Conservation (phyloP, 1,140 invertebrate species). For the Drosophila ironensis region DNA sequence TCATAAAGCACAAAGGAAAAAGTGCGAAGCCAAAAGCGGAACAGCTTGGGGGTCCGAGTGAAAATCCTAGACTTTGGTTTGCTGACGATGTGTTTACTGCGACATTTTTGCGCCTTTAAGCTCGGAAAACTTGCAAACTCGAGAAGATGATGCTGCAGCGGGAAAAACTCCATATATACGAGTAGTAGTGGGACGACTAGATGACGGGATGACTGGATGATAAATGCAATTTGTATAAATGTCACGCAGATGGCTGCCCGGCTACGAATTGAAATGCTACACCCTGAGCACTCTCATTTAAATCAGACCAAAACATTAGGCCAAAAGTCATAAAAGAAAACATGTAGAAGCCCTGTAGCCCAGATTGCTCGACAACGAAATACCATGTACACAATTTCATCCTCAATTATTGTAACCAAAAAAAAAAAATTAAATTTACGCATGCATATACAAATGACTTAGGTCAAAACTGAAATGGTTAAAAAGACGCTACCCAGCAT, state of each 20-base stretch:
- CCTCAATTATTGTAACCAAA: no score
- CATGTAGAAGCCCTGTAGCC: no score
- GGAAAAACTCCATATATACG: not conserved
- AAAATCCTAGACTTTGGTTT: constrained; percentile 7
- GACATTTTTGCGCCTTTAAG: not conserved
- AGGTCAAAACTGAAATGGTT: no score
- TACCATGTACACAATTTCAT: no score
- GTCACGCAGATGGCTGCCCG: constrained; percentile 32
- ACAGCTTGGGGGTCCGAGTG: not conserved
- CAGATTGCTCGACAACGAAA: no score
- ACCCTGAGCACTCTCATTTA: constrained; percentile 36
- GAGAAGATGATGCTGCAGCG: no score
- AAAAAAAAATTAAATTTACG: no score
- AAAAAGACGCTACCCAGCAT: no score
- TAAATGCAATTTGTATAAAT: constrained; percentile 66
- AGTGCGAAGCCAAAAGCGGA: no score
- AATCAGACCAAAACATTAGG: constrained; percentile 48
- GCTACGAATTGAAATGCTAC: constrained; percentile 2
- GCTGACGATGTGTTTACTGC: constrained; percentile 19
- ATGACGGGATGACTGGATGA: no score
- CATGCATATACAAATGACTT: no score
- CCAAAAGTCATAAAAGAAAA: constrained; percentile 51
- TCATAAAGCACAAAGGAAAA: constrained; percentile 61
- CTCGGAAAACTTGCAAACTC: not conserved
- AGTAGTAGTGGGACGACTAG: no score